Percentiles rank a stretch among this genome's conserved stretches.
Evolutionary conservation across 2,888 invertebrate genomes (phyloP).

Genomic region (Monochamus alternatus): DNA sequence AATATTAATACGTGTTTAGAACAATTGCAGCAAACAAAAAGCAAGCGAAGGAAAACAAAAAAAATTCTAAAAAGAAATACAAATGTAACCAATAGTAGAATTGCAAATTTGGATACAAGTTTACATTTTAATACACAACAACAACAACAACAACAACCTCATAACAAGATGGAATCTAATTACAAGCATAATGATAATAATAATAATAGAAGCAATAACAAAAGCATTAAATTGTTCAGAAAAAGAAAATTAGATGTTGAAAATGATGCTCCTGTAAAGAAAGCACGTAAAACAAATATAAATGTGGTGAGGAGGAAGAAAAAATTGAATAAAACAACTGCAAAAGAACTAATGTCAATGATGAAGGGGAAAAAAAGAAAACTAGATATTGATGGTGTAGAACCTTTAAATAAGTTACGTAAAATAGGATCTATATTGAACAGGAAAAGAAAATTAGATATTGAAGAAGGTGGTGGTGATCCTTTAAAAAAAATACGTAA

Average conservation of each 20-base stretch:
- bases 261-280: neutral
- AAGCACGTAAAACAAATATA: neutral
- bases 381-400: neutral
- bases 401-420: neutral
- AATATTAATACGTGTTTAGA: neutral
- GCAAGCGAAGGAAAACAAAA: neutral
- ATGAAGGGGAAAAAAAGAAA: neutral
- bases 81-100: neutral
- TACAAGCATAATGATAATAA: too few species aligned
- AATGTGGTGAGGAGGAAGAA: neutral
- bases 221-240: too few species aligned
- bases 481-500: neutral
- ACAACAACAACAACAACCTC: too few species aligned
- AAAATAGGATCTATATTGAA: neutral
- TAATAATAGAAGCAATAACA: too few species aligned
- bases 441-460: neutral
- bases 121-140: neutral
- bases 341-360: neutral
- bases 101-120: neutral
- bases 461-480: neutral
- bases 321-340: neutral
- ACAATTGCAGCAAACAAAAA: neutral
- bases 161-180: too few species aligned
- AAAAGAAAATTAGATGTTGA: neutral
- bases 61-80: neutral